Evolutionary conservation across 1,140 invertebrate species (phyloP), one percentile per base, ranked within the genome.

Genomic region (Drosophila asahinai): DNA sequence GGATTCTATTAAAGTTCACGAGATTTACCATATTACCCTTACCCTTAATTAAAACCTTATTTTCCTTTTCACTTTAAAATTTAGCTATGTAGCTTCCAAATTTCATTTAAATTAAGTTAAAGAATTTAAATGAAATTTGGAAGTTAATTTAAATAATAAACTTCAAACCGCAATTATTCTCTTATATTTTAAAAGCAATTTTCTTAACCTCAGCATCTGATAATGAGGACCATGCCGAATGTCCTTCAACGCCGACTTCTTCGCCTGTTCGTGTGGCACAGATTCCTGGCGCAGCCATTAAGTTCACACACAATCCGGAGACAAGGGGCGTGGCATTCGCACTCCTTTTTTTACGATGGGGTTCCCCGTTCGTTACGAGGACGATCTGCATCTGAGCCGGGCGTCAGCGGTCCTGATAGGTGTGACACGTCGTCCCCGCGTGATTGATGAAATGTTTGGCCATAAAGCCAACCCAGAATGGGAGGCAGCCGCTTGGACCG

Each of bases 361-460:
- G 33, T 86, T 90, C 68, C 66, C 45, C 61, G 83, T 58, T 54
- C 54, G 36, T 48, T 27, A 38, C 33, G 22, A 48, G 25, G 48
- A 51, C 75, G 59, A 79, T 67, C 80, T 87, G 83, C 83, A 86
- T 80, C 76, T 74, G 83, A 83, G 67, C 43, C 76, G 51, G 54
- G 54, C 59, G 57, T 60, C 73, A 60, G 70, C 76, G 65, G 47
- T 62, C 52, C 70, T 82, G 87, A 91, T 91, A 91, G 89, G 89
- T 91, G 89, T 91, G 89, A 91, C 89, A 86, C 58, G 66, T 81
- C 64, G 66, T 81, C 64, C 72, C 54, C 54, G 36, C 75, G 83
- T 91, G 89, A 91, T 91, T 91, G 89, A 91, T 91, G 89, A 91
- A 81, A 91, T 83, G 81, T 73, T 77, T 67, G 61, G 19, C 76